Percentiles rank a stretch among this genome's conserved stretches.
Conservation (phyloP, 1,140 invertebrate species). For the Stratiolaelaps scimitus region DNA sequence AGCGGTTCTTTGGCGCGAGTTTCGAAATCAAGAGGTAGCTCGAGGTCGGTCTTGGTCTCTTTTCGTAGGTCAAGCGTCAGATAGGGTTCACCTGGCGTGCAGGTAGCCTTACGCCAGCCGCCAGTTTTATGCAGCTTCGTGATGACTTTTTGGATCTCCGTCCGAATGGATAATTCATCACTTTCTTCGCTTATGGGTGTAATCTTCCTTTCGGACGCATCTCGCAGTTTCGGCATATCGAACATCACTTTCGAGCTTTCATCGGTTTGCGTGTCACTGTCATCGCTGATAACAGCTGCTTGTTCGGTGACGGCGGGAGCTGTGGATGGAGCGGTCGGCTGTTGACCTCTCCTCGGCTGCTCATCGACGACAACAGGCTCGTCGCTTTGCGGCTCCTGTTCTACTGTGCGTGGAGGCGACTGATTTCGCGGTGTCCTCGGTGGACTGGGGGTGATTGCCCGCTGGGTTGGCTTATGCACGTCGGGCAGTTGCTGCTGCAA, state of each 20-base stretch:
- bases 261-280: not conserved
- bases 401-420: too few species aligned
- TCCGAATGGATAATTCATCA: slow-evolving; percentile 23
- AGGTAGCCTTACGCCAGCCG: slow-evolving; percentile 15
- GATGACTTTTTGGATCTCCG: slow-evolving; percentile 20
- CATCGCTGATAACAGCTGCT: not conserved
- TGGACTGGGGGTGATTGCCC: too few species aligned
- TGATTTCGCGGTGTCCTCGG: too few species aligned
- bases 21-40: not conserved
- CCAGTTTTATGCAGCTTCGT: slow-evolving; percentile 24
- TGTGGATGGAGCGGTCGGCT: not conserved
- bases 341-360: too few species aligned
- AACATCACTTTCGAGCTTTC: slow-evolving; percentile 23
- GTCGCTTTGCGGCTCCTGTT: too few species aligned
- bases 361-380: too few species aligned
- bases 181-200: slow-evolving; percentile 6
- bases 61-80: slow-evolving; percentile 20
- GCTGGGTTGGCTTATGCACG: too few species aligned
- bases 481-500: too few species aligned
- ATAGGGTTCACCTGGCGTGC: slow-evolving; percentile 18
- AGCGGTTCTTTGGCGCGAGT: not conserved
- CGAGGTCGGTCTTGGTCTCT: slow-evolving; percentile 7
- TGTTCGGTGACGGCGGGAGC: not conserved
- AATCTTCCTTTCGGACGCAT: slow-evolving; percentile 22
- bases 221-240: slow-evolving; percentile 23